Percentiles rank a stretch among this genome's conserved stretches.
phyloP scores from a whole-genome alignment of 2,797 vertebrate genomes.

The Phoeniculus purpureus region DNA sequence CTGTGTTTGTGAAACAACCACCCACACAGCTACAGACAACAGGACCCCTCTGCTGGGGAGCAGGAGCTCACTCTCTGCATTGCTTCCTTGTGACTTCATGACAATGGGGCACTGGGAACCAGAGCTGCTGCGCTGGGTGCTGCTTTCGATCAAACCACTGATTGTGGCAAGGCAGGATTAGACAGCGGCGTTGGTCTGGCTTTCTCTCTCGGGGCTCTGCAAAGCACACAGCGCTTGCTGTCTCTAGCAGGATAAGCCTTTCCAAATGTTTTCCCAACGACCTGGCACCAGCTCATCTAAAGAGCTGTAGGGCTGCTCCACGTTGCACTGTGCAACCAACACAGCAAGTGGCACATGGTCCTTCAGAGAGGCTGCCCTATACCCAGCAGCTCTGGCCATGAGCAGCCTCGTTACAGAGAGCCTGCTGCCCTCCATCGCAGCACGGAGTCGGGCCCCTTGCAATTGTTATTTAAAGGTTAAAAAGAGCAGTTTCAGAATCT shows the following conservation, averaged over 20 bases:
- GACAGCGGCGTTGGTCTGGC: neutral
- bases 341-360: neutral
- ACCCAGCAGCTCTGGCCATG: neutral
- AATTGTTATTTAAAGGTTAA: neutral
- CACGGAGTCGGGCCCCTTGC: neutral
- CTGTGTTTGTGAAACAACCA: neutral
- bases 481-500: neutral
- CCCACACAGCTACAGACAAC: conserved; percentile 6
- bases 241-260: neutral
- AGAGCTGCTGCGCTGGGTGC: neutral
- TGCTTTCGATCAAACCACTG: neutral
- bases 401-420: neutral
- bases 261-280: neutral
- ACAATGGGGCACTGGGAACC: neutral
- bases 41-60: neutral
- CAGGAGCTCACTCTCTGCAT: neutral
- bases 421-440: neutral
- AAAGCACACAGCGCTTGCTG: neutral
- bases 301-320: neutral
- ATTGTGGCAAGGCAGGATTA: neutral
- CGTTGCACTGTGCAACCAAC: fast-evolving
- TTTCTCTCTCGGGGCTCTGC: neutral
- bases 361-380: neutral
- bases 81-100: neutral
- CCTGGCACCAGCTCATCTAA: neutral